Base-by-base conservation (phyloP, 2,888 invertebrate genomes). In the Drosophila buzzatii region DNA sequence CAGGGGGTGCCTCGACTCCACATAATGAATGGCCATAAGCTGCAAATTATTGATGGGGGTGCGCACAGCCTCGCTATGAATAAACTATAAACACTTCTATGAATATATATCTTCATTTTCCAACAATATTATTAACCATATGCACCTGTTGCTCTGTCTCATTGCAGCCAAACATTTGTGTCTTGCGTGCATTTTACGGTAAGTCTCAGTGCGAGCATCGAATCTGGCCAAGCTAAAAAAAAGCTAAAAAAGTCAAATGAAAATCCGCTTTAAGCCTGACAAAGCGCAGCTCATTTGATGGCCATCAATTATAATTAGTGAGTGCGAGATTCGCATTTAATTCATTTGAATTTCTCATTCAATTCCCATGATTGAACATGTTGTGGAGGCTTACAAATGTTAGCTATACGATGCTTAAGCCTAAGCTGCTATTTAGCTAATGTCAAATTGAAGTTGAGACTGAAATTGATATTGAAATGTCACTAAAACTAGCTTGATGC, bases 1-100 rank as follows among this genome's bases (percentile, higher is more conserved):
- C 2, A 10, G 1, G 41, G 47, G 31, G 6, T 3, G 7, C 1
- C 5, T 9, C 18, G n/a, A n/a, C 41, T 14, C 37, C 44, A 42
- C 61, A 67, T 80, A 77, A 85, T 85, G 77, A 79, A 85, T 85
- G 77, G 60, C 71, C 77, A 80, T 85, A 85, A 77, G 85, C 88
- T 77, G 79, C 84, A 83, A 85, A 85, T 85, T 85, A 88, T 88
- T 81, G 81, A 85, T 85, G 83, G 72, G 67, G 67, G 58, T 60
- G 67, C 44, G 57, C 62, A 62, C 62, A 70, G 66, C 67, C 76
- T 75, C 69, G 77, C 67, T 35, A 42, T 42, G 42, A 10, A 56
- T 7, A n/a, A n/a, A 6, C 39, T 27, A 35, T 51, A n/a, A n/a
- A 6, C 51, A 33, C 10, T 14, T 20, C 1, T 7, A 18, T 20